Percentiles rank a stretch among this genome's conserved stretches.
Conservation (phyloP, 2,113 vertebrate species). For the Tychaedon coryphoeus region DNA sequence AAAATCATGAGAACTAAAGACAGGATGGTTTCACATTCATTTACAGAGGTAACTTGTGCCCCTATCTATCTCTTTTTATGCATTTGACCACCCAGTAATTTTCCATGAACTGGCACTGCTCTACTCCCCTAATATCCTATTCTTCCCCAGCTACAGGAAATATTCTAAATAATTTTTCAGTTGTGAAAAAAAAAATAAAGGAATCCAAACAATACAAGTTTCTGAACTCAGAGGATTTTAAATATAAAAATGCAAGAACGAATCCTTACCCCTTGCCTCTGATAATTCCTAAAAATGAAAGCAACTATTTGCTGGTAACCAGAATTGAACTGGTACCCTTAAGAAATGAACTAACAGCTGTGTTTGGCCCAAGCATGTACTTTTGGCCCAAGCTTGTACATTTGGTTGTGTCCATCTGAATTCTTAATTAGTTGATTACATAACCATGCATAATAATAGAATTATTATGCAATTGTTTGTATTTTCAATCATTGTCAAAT, state of each 20-base stretch:
- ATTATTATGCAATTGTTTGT: not conserved
- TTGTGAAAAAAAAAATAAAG: fast-evolving
- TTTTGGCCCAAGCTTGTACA: not conserved
- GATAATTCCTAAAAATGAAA: not conserved
- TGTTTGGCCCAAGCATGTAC: not conserved
- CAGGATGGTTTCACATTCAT: not conserved
- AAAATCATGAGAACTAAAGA: not conserved
- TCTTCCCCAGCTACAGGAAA: not conserved
- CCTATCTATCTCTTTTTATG: not conserved
- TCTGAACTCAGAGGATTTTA: not conserved
- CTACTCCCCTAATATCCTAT: not conserved
- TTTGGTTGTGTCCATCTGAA: not conserved
- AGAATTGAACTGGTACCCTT: not conserved
- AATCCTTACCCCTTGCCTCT: not conserved
- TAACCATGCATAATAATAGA: not conserved
- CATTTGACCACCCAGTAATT: not conserved
- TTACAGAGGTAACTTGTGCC: not conserved
- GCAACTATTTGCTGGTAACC: not conserved
- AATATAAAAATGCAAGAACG: not conserved
- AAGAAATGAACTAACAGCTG: not conserved
- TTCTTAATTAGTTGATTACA: not conserved
- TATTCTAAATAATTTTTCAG: not conserved
- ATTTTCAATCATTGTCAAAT: not conserved
- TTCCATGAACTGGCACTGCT: not conserved
- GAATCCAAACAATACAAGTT: not conserved